Evolutionary conservation across 2,888 invertebrate genomes (phyloP), one percentile per base, ranked within the genome.

Genomic region (Protodeltote pygarga): DNA sequence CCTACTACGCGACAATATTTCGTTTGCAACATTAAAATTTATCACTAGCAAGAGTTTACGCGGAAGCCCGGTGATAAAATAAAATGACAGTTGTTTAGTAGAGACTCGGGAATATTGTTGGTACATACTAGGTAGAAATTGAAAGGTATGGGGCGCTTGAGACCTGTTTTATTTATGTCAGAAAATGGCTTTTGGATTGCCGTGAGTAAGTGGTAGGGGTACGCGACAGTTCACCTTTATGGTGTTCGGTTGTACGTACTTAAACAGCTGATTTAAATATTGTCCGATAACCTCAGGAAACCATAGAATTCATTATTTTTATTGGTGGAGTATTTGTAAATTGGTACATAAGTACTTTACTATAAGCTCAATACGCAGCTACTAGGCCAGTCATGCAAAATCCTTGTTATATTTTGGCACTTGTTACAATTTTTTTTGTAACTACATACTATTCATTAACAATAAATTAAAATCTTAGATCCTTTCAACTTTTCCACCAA

Each of bases 31-130:
- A 91, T 92, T 92, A 92, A 92, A 91, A 91, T 92, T 91, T 89
- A 92, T 90, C 84, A 83, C 87, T 77, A 80, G 75, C 80, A 81
- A 72, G 86, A 87, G 82, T 89, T 87, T 88, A 89, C 88, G 83
- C 77, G 81, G 76, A 85, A 89, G 87, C 85, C 83, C 67, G 88
- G 91, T 86, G 85, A 90, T 91, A 91, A 92, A 92, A 91, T 90
- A 91, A 90, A 90, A 91, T 89, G 91, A 90, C 91, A 90, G 89
- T 92, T 91, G 91, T 91, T 92, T 92, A 92, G 88, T 87, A 85
- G 74, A 81, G 87, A 76, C 85, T 65, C 82, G 89, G 91, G 91
- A 87, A 84, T 85, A 85, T 83, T 78, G 79, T 73, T 75, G 77
- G 77, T 78, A 70, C 65, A 73, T 67, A 79, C 77, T 82, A 83